phyloP scores from a whole-genome alignment of 35 echinoderm and acorn worm genomes.

The Ophiothrix spiculata region DNA sequence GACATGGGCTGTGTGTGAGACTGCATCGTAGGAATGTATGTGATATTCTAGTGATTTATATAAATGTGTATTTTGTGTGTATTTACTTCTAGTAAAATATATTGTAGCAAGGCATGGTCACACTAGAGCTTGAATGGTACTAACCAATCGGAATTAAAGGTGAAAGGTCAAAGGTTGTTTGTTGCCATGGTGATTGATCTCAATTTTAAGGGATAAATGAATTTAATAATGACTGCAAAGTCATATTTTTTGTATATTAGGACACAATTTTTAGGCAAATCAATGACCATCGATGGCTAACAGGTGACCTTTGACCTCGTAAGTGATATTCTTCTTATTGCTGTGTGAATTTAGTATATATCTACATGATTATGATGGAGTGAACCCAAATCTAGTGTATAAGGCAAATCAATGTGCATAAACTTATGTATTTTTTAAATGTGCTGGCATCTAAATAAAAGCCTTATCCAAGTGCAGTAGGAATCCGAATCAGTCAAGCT shows the following conservation, averaged over 20 bases:
- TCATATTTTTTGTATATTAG: too few species aligned
- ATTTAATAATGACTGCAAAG: background rate
- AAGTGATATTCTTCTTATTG: background rate
- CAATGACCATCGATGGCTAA: background rate
- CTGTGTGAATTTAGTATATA: background rate
- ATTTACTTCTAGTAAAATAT: conserved; percentile 10
- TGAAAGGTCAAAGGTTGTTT: conserved; percentile 11
- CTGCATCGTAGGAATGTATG: conserved; percentile 5
- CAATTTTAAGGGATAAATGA: background rate
- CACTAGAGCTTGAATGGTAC: conserved; percentile 11
- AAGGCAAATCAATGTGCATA: too few species aligned
- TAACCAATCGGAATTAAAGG: conserved; percentile 5
- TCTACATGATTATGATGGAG: too few species aligned
- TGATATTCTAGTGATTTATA: conserved; percentile 4
- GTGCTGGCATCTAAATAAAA: too few species aligned
- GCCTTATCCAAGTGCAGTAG: too few species aligned
- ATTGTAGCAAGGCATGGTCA: conserved; percentile 14
- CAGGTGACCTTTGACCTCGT: conserved; percentile 14
- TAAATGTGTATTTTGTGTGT: conserved; percentile 14
- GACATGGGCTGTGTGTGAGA: conserved; percentile 5
- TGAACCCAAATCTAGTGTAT: too few species aligned
- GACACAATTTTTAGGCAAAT: too few species aligned
- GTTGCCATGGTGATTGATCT: background rate
- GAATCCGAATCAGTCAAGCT: too few species aligned
- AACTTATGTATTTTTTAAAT: too few species aligned